Base-by-base conservation (phyloP, 2,888 invertebrate genomes). In the Chalcis sispes region DNA sequence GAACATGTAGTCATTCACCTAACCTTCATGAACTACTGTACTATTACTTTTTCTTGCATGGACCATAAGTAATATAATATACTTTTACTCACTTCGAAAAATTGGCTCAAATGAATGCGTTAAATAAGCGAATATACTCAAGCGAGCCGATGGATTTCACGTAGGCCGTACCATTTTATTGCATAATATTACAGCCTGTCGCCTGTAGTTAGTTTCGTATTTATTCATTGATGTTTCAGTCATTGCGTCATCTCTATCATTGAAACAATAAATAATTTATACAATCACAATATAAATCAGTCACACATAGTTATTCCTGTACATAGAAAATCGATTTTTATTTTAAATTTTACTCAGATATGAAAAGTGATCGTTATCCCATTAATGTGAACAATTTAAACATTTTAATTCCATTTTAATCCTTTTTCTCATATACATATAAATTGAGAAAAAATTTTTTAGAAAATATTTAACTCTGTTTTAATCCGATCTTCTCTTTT, bases 161-260 rank as follows among this genome's bases (percentile, higher is more conserved):
- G 36, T 73, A 70, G 71, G 67, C 42, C 32, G 20, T 20, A 52
- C 66, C 18, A 61, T 29, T 72, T 29, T 18, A 42, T 15, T 59
- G 54, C 25, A 7, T 32, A 82, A 86, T 82, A n/a, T 84, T 83
- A 87, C 90, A 91, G 91, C 91, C 75, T 91, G 90, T 91, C 92
- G 92, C 91, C 92, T 92, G 92, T 92, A 92, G 92, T 91, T 91
- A 91, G 90, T 64, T 72, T 72, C 66, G 40, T 32, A 62, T 48
- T 65, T 65, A 65, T 52, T 64, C n/a, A n/a, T n/a, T n/a, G n/a
- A n/a, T n/a, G 27, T 58, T 74, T 52, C 25, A 73, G 25, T 70
- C 59, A 50, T 67, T 40, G 7, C 32, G 10, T 50, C 46, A 46
- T 15, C 13, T 15, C n/a, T 65, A 65, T 62, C 61, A 62, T 62